Conservation (phyloP, 2,113 vertebrate species). For the Salvelinus fontinalis region DNA sequence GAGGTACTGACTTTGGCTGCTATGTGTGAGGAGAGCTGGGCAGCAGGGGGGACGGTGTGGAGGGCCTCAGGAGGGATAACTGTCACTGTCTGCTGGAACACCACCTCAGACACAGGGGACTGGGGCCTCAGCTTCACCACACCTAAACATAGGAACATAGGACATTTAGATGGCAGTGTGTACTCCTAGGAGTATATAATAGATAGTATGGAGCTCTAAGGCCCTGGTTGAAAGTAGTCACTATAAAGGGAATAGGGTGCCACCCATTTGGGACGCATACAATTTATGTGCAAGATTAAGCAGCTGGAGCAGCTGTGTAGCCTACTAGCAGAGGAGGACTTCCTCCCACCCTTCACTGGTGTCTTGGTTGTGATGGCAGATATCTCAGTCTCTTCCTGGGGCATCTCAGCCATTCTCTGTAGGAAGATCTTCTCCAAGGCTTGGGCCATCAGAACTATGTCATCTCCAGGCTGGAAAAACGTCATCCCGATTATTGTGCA, state of each 20-base stretch:
- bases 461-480: constrained; percentile 83
- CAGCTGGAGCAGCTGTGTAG: not conserved
- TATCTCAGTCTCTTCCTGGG: constrained; percentile 78
- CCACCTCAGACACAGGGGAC: constrained; percentile 64
- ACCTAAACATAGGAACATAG: constrained; percentile 41
- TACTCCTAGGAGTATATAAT: too few species aligned
- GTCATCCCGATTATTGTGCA: too few species aligned
- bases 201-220: too few species aligned
- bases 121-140: constrained; percentile 54
- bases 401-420: constrained; percentile 87
- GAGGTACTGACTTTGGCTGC: constrained; percentile 70
- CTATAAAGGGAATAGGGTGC: too few species aligned
- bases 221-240: too few species aligned
- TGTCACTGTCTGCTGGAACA: constrained; percentile 70
- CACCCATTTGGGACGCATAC: not conserved
- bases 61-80: constrained; percentile 61
- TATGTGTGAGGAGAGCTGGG: constrained; percentile 59
- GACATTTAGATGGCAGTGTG: not conserved
- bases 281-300: not conserved
- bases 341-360: constrained; percentile 69
- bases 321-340: constrained; percentile 48
- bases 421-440: constrained; percentile 86
- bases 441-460: constrained; percentile 92
- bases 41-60: constrained; percentile 42
- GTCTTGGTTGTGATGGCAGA: constrained; percentile 65